phyloP scores from a whole-genome alignment of 2,113 vertebrate genomes.

The Pedetes capensis region DNA sequence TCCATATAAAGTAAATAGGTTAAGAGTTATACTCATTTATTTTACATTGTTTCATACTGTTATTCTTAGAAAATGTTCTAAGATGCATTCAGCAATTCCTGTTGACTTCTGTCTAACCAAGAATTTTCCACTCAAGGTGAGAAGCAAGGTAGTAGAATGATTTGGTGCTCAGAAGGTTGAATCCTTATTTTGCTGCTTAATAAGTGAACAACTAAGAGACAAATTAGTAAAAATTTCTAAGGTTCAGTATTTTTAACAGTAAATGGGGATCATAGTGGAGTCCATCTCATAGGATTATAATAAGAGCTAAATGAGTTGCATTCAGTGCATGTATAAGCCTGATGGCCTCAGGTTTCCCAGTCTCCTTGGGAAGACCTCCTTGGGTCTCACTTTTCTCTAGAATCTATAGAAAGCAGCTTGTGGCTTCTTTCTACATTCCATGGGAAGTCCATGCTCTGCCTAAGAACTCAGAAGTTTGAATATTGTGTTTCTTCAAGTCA shows the following conservation, averaged over 20 bases:
- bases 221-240: not conserved
- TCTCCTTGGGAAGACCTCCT: not conserved
- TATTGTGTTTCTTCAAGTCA: not conserved
- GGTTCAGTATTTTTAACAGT: not conserved
- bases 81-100: not conserved
- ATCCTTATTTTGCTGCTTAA: not conserved
- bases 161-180: not conserved
- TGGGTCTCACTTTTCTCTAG: not conserved
- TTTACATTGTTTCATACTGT: not conserved
- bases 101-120: not conserved
- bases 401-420: not conserved
- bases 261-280: not conserved
- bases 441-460: not conserved
- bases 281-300: not conserved
- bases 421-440: not conserved
- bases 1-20: slow-evolving; percentile 57
- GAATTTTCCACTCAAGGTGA: not conserved
- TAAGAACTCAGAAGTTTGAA: not conserved
- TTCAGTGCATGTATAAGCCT: not conserved
- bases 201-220: not conserved
- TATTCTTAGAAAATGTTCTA: not conserved
- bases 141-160: not conserved
- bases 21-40: not conserved
- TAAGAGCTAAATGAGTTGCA: not conserved
- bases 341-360: not conserved